Evolutionary conservation across 2,113 vertebrate species (phyloP).

Genomic region (Microcebus griseorufus): DNA sequence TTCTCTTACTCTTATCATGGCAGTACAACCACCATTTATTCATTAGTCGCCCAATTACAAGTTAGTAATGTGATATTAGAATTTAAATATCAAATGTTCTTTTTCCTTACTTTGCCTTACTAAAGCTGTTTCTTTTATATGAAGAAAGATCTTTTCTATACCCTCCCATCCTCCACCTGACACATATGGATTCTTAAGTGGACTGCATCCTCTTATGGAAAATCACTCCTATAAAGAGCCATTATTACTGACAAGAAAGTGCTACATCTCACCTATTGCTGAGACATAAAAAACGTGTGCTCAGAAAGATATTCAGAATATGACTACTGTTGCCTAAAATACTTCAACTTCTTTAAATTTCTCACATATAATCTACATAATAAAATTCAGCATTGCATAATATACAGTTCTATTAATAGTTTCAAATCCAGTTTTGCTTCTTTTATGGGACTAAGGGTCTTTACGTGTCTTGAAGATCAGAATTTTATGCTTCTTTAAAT

Average conservation of each 20-base stretch:
- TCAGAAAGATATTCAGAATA: background rate
- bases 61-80: background rate
- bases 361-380: background rate
- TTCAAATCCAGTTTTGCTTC: background rate
- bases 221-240: background rate
- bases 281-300: background rate
- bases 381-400: background rate
- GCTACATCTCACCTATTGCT: background rate
- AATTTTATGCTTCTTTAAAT: background rate
- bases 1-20: background rate
- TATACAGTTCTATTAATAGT: background rate
- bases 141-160: background rate
- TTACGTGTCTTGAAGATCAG: background rate
- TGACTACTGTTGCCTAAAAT: background rate
- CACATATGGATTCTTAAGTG: background rate
- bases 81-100: background rate
- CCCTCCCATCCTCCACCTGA: background rate
- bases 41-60: background rate
- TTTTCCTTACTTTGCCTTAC: background rate
- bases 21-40: background rate
- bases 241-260: background rate
- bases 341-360: background rate
- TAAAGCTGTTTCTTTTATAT: background rate
- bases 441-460: background rate
- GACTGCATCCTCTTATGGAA: background rate